Conservation (phyloP, 1,140 invertebrate species). For the Chironomus striatipennis region DNA sequence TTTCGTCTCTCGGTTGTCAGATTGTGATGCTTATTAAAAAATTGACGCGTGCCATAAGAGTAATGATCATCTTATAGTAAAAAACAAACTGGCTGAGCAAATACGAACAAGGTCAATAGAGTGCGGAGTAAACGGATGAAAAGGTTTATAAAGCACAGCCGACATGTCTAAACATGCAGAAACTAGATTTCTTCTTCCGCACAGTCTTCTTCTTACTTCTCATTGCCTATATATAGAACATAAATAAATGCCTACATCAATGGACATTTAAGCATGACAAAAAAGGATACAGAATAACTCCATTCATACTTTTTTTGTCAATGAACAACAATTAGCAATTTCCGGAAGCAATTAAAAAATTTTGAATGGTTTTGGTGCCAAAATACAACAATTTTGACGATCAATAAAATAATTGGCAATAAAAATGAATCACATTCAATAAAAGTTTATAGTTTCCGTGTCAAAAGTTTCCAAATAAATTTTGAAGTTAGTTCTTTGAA, state of each 20-base stretch:
- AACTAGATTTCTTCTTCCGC: not conserved
- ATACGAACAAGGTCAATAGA: not conserved
- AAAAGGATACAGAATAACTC: no score
- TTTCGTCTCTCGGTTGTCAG: not conserved
- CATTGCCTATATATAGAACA: not conserved
- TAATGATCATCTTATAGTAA: no score
- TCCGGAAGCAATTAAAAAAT: not conserved
- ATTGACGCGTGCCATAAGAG: not conserved
- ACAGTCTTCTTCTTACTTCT: not conserved
- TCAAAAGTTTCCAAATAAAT: no score
- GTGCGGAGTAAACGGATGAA: not conserved
- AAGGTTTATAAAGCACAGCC: not conserved
- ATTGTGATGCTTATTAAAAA: not conserved
- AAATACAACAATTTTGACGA: no score
- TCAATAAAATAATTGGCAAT: no score
- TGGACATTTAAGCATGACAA: not conserved
- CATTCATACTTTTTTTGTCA: no score
- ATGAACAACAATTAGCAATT: not conserved
- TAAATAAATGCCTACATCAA: not conserved
- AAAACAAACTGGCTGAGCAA: not conserved
- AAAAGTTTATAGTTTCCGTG: no score
- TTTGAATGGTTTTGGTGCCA: no score
- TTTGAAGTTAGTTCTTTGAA: no score
- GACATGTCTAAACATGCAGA: conserved; percentile 5
- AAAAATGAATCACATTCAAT: no score